A percentile compares a stretch with the other conserved stretches of the same genome.
phyloP scores from a whole-genome alignment of 37 sponge, comb jelly and placozoan species.

The Chondrilla cf. caribensis region DNA sequence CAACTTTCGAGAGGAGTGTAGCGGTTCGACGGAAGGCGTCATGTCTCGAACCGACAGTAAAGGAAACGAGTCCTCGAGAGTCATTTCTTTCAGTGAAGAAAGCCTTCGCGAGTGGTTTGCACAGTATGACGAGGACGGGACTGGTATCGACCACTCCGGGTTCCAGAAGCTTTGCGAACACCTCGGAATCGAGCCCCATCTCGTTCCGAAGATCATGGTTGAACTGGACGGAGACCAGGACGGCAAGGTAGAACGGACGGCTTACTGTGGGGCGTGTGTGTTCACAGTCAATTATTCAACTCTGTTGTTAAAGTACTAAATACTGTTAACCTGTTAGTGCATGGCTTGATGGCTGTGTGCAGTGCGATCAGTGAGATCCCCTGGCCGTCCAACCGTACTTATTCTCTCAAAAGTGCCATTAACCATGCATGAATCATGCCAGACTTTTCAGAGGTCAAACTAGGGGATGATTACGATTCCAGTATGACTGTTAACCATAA shows the following conservation, averaged over 20 bases:
- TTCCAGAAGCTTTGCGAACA: constrained; percentile 13
- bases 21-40: too few relatives aligned
- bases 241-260: not conserved
- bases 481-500: too few relatives aligned
- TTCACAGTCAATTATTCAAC: not conserved
- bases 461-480: too few relatives aligned
- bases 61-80: not conserved
- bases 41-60: too few relatives aligned
- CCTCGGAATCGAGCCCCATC: not conserved
- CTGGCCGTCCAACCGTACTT: too few relatives aligned
- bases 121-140: constrained; percentile 20
- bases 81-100: constrained; percentile 17
- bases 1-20: too few relatives aligned
- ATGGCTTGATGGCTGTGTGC: too few relatives aligned
- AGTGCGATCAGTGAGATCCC: too few relatives aligned
- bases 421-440: too few relatives aligned
- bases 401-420: too few relatives aligned
- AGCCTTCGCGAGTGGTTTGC: constrained; percentile 12
- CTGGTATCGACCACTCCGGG: constrained; percentile 1
- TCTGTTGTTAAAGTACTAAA: not conserved
- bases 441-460: too few relatives aligned
- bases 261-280: too few relatives aligned
- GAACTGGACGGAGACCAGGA: constrained; percentile 19
- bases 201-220: not conserved
- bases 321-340: not conserved